A percentile compares a stretch with the other conserved stretches of the same genome.
Evolutionary conservation across 2,113 vertebrate genomes (phyloP).

Genomic region (Pollachius pollachius): DNA sequence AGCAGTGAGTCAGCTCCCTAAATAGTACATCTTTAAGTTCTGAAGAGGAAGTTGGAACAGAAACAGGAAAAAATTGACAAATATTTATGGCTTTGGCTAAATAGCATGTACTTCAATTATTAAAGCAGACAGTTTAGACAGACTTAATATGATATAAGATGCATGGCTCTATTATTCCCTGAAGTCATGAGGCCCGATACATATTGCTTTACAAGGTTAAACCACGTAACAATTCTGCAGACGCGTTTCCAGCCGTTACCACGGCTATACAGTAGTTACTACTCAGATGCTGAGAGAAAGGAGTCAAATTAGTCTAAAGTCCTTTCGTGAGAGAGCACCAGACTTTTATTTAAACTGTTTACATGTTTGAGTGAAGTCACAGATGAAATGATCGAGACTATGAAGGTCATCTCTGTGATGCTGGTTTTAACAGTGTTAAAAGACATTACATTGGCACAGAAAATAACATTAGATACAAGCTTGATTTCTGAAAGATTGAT

Average conservation of each 20-base stretch:
- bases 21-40: slow-evolving; percentile 54
- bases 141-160: slow-evolving; percentile 43
- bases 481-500: slow-evolving; percentile 5
- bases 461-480: slow-evolving; percentile 17
- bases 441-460: slow-evolving; percentile 48
- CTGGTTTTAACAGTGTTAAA: slow-evolving; percentile 57
- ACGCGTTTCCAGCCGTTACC: slow-evolving; percentile 1
- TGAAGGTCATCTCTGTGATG: slow-evolving; percentile 29
- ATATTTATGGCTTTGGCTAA: slow-evolving; percentile 63
- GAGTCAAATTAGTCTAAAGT: slow-evolving; percentile 10
- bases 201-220: slow-evolving; percentile 30
- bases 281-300: slow-evolving; percentile 35
- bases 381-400: slow-evolving; percentile 36
- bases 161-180: slow-evolving; percentile 61
- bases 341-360: slow-evolving; percentile 27
- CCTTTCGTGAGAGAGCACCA: slow-evolving; percentile 25
- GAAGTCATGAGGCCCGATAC: slow-evolving; percentile 44
- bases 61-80: slow-evolving; percentile 28
- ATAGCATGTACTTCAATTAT: slow-evolving; percentile 55
- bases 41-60: slow-evolving; percentile 30
- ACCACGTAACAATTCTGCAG: slow-evolving; percentile 18
- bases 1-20: slow-evolving; percentile 60
- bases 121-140: slow-evolving; percentile 41
- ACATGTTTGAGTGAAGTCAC: slow-evolving; percentile 44
- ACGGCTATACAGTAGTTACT: slow-evolving; percentile 52